Evolutionary conservation across 2,113 vertebrate genomes (phyloP).

Genomic region (human): DNA sequence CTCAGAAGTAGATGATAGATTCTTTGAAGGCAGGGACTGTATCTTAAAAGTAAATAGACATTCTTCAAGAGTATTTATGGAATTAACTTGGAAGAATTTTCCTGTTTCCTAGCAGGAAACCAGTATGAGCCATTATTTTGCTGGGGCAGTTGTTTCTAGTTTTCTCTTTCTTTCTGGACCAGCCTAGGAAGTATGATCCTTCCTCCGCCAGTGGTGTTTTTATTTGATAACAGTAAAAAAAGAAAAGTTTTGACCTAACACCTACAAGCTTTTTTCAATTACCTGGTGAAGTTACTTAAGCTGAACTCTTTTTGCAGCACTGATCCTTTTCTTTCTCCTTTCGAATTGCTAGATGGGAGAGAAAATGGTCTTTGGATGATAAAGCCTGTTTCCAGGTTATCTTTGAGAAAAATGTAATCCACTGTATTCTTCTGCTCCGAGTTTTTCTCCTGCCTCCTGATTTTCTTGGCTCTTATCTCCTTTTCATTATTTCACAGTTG

Average conservation of each 20-base stretch:
- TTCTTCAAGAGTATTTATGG: not conserved
- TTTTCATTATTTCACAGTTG: constrained; percentile 67
- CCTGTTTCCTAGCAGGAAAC: constrained; percentile 7
- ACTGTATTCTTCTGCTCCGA: constrained; percentile 52
- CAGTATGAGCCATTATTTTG: not conserved
- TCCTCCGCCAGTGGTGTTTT: constrained; percentile 37
- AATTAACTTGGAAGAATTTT: not conserved
- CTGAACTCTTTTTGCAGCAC: constrained; percentile 62
- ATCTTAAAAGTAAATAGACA: not conserved
- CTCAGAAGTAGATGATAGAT: not conserved
- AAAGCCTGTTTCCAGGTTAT: constrained; percentile 74
- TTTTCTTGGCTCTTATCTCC: constrained; percentile 66
- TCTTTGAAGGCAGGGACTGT: not conserved
- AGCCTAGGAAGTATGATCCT: not conserved
- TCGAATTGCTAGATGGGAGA: constrained; percentile 67
- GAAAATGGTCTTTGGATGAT: constrained; percentile 73
- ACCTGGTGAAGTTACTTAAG: constrained; percentile 71
- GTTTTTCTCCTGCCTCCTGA: constrained; percentile 34
- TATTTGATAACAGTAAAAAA: constrained; percentile 22
- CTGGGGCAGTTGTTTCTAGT: not conserved
- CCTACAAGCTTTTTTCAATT: constrained; percentile 68
- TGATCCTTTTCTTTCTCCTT: constrained; percentile 16
- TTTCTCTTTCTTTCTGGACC: not conserved
- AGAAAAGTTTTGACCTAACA: not conserved
- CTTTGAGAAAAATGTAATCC: constrained; percentile 73